phyloP scores from a whole-genome alignment of 2,113 vertebrate genomes.

The Myotis yumanensis region DNA sequence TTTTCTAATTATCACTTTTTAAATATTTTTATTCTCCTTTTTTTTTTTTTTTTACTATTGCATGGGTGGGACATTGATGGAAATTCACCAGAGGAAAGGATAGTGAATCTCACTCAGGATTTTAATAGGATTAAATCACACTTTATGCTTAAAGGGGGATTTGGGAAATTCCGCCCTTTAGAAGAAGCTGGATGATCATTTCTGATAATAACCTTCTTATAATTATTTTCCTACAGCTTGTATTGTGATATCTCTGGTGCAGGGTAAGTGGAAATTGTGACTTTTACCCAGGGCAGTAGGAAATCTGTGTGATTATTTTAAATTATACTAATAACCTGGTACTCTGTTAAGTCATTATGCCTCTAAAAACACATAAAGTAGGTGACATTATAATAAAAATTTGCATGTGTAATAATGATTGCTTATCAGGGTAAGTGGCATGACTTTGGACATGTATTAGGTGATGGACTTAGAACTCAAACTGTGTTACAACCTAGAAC shows the following conservation, averaged over 20 bases:
- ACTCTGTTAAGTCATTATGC: neutral
- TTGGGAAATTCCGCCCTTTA: neutral
- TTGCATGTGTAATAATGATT: neutral
- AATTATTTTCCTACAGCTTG: neutral
- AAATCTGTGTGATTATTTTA: neutral
- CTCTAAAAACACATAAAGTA: neutral
- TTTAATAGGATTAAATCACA: neutral
- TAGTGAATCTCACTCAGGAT: neutral
- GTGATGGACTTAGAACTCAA: neutral
- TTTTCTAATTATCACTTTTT: neutral
- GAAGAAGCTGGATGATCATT: neutral
- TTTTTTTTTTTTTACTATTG: neutral
- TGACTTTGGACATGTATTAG: neutral
- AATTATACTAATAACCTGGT: neutral
- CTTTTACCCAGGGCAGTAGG: neutral
- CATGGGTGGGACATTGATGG: neutral
- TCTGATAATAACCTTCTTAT: neutral
- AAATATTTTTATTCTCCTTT: neutral
- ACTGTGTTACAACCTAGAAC: neutral
- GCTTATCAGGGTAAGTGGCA: neutral
- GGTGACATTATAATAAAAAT: conserved; percentile 14
- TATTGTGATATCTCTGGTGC: neutral
- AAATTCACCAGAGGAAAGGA: neutral
- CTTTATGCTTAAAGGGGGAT: neutral
- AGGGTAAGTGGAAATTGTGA: neutral